Evolutionary conservation across 2,888 invertebrate species (phyloP), one percentile per base, ranked within the genome.

Genomic region (Coelogynopora nodosa): DNA sequence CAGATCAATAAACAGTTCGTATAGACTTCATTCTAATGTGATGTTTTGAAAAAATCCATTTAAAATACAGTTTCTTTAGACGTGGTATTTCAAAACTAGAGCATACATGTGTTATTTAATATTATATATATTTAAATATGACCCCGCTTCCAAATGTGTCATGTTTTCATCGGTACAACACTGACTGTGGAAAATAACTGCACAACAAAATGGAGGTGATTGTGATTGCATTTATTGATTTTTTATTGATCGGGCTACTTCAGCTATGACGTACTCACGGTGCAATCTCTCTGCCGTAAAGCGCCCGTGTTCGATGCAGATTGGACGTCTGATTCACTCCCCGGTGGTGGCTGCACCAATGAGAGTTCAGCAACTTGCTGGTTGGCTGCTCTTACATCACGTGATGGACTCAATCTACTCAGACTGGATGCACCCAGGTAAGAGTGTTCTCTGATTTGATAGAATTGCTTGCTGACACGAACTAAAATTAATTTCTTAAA

Each of bases 361-460:
- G 74, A 74, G 18, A 26, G 74, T 26, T 74, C 74, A 74, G 74
- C 74, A 2, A 26, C 2, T n/a, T 74, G 74, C 74, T 74, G 74
- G 74, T 74, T 74, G 74, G 74, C 74, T 74, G 74, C 74, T 5
- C 74, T 74, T 2, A 74, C 74, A 74, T 74, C 74, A 13, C 74
- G 18, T 74, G 74, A 74, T 74, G 74, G 74, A n/a, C 74, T 74
- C 2, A 74, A 23, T 26, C 74, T 74, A 5, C 74, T 74, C 23
- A 13, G 18, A 13, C 23, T 74, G 18, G 74, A 74, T 23, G 5
- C 74, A 13, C 74, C 74, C 5, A 23, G 23, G 74, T 74, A 13
- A n/a, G n/a, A n/a, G n/a, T n/a, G n/a, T n/a, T n/a, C n/a, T n/a
- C n/a, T n/a, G n/a, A n/a, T n/a, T n/a, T n/a, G n/a, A n/a, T n/a